A percentile compares a stretch with the other conserved stretches of the same genome.
Conservation (phyloP, 2,888 invertebrate genomes). For the Spodoptera littoralis region DNA sequence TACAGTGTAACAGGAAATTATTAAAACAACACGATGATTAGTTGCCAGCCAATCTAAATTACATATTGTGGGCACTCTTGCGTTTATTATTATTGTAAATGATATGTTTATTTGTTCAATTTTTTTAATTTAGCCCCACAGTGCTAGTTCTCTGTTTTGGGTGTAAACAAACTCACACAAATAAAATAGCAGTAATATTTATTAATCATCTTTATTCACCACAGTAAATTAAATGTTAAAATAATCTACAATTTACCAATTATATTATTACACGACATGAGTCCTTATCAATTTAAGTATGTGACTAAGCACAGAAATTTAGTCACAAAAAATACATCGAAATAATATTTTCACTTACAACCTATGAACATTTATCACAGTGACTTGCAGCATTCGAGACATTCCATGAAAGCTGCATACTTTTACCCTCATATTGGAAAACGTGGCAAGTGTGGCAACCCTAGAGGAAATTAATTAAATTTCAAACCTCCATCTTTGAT, state of each 20-base stretch:
- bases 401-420: constrained; percentile 39
- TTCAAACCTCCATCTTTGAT: no score
- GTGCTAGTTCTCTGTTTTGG: no score
- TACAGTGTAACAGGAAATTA: no score
- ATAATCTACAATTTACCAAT: constrained; percentile 30
- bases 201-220: constrained; percentile 49
- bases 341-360: constrained; percentile 54
- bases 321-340: constrained; percentile 38
- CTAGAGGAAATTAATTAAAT: not conserved
- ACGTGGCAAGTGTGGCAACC: constrained; percentile 16
- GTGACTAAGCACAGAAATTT: constrained; percentile 32
- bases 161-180: not conserved
- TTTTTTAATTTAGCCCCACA: no score
- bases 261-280: constrained; percentile 23
- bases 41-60: no score
- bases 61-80: no score
- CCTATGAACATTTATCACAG: constrained; percentile 64
- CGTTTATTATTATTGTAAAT: no score
- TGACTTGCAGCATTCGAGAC: constrained; percentile 50
- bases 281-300: constrained; percentile 18
- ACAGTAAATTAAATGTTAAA: constrained; percentile 26
- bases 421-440: constrained; percentile 18
- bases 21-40: no score
- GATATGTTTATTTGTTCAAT: no score
- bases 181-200: constrained; percentile 14